Evolutionary conservation across 2,888 invertebrate genomes (phyloP).

Genomic region (Laothoe populi): DNA sequence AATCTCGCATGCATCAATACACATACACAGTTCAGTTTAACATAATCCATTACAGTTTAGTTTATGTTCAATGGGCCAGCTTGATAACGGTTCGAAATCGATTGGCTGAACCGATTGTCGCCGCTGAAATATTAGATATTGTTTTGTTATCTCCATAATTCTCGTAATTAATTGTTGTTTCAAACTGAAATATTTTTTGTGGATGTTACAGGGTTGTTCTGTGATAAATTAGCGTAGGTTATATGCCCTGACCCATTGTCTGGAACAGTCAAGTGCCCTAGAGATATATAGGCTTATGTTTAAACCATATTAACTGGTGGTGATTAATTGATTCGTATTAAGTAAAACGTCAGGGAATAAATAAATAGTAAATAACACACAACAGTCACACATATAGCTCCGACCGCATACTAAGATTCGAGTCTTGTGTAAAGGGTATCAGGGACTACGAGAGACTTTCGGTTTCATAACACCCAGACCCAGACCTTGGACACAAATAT

Average conservation of each 20-base stretch:
- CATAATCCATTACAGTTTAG: constrained; percentile 37
- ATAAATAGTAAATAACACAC: too few species aligned
- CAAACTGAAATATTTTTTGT: neutral
- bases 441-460: too few species aligned
- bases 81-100: constrained; percentile 30
- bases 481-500: too few species aligned
- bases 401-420: too few species aligned
- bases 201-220: neutral
- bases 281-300: too few species aligned
- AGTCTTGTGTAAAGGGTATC: too few species aligned
- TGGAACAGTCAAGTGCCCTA: too few species aligned
- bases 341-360: too few species aligned
- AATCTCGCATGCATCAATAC: neutral
- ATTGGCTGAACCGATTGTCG: constrained; percentile 21
- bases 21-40: constrained; percentile 29
- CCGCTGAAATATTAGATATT: constrained; percentile 18
- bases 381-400: too few species aligned
- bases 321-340: too few species aligned
- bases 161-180: constrained; percentile 15
- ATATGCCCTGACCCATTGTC: neutral
- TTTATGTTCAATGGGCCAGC: constrained; percentile 32
- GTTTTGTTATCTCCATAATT: constrained; percentile 20
- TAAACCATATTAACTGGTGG: too few species aligned
- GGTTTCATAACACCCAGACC: too few species aligned
- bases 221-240: neutral